Conservation (phyloP, 2,113 vertebrate species). For the Silurus meridionalis region DNA sequence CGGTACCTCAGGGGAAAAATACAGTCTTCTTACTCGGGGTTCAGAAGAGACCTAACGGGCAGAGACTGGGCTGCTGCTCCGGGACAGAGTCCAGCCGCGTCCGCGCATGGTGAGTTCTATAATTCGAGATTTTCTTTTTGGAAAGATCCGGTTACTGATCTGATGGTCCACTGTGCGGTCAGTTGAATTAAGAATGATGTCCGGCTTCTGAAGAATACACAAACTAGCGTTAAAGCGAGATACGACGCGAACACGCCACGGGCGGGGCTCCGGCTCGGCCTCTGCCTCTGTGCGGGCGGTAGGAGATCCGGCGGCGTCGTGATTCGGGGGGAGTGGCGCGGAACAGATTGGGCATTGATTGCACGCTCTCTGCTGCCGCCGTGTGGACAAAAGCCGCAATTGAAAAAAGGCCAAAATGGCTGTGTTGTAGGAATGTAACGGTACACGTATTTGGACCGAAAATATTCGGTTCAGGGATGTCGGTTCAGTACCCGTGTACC, state of each 20-base stretch:
- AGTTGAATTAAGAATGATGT: background rate
- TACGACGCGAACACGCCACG: background rate
- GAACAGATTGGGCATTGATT: slow-evolving; percentile 28
- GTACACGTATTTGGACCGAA: too few relatives aligned
- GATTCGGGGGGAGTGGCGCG: slow-evolving; percentile 45
- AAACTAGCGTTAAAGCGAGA: background rate
- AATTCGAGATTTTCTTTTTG: background rate
- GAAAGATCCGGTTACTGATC: background rate
- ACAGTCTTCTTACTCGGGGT: background rate
- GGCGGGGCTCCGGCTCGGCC: slow-evolving; percentile 20
- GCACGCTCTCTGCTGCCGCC: slow-evolving; percentile 41
- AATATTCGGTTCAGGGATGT: too few relatives aligned
- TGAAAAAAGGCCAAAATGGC: background rate
- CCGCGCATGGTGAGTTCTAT: background rate
- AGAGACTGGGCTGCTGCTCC: background rate
- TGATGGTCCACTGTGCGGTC: background rate
- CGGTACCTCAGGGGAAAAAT: background rate
- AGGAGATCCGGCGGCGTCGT: slow-evolving; percentile 49
- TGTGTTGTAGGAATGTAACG: too few relatives aligned
- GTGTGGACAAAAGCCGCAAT: background rate
- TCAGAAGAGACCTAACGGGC: slow-evolving; percentile 2
- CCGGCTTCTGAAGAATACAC: background rate
- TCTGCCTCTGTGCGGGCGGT: slow-evolving; percentile 14
- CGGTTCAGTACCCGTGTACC: too few relatives aligned
- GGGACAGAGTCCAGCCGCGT: background rate